Conservation (phyloP, 2,797 vertebrate genomes). For the Neosilurus mollespiculum region DNA sequence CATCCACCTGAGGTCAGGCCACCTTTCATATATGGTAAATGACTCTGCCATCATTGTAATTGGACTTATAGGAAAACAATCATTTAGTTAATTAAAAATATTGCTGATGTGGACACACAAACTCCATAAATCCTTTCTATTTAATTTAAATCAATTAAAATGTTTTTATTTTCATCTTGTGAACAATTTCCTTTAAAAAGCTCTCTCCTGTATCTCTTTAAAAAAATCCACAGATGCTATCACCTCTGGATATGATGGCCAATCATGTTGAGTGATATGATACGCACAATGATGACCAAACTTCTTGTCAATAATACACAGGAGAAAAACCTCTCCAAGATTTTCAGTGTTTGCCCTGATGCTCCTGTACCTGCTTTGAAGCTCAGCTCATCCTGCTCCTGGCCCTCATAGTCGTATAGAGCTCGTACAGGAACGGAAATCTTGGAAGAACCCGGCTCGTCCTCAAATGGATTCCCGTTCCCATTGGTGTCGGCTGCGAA, state of each 20-base stretch:
- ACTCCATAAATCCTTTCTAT: too few species aligned
- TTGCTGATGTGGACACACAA: too few species aligned
- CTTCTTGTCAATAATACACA: neutral
- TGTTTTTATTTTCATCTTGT: too few species aligned
- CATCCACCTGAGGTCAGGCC: too few species aligned
- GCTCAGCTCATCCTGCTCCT: slow-evolving; percentile 96
- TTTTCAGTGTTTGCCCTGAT: neutral
- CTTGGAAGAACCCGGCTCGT: slow-evolving; percentile 74
- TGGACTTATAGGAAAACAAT: too few species aligned
- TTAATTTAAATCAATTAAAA: too few species aligned
- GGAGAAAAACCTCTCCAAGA: neutral
- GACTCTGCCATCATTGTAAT: too few species aligned
- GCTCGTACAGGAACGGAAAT: slow-evolving; percentile 86
- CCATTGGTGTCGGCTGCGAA: slow-evolving; percentile 83
- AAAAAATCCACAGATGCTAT: neutral
- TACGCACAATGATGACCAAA: neutral
- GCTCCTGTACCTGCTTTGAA: slow-evolving; percentile 87
- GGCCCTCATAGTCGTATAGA: slow-evolving; percentile 94
- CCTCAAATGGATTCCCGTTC: slow-evolving; percentile 93
- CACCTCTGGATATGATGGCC: neutral
- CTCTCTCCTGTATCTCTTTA: neutral
- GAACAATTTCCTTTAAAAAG: too few species aligned
- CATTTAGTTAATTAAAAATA: too few species aligned
- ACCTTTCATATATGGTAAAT: too few species aligned
- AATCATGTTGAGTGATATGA: neutral